A percentile compares a stretch with the other conserved stretches of the same genome.
Conservation (phyloP, 2,888 invertebrate genomes). For the Eremobia ochroleuca region DNA sequence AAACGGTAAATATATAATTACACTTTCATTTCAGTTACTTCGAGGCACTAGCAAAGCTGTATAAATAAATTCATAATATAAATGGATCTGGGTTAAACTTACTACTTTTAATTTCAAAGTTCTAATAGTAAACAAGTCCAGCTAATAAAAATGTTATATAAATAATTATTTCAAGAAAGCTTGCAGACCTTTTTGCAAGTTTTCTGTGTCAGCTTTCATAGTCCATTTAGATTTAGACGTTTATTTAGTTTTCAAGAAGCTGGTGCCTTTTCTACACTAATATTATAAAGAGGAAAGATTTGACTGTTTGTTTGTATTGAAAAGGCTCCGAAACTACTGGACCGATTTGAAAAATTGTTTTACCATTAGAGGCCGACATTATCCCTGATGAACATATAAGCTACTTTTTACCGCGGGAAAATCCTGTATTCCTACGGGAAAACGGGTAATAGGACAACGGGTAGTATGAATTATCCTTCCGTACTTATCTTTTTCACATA, state of each 20-base stretch:
- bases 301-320: too few relatives aligned
- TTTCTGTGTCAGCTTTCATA: background rate
- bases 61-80: slow-evolving; percentile 34
- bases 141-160: slow-evolving; percentile 18
- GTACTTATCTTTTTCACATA: too few relatives aligned
- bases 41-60: slow-evolving; percentile 1
- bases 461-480: too few relatives aligned
- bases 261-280: background rate
- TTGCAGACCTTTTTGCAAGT: background rate
- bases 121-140: background rate
- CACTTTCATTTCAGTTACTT: slow-evolving; percentile 26
- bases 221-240: background rate
- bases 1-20: slow-evolving; percentile 30
- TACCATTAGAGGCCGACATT: too few relatives aligned
- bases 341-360: too few relatives aligned
- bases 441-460: too few relatives aligned
- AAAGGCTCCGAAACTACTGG: too few relatives aligned
- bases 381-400: too few relatives aligned
- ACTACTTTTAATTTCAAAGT: slow-evolving; percentile 18
- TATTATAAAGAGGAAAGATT: too few relatives aligned
- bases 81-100: slow-evolving; percentile 31
- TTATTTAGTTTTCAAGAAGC: background rate
- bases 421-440: too few relatives aligned
- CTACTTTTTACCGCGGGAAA: too few relatives aligned
- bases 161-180: slow-evolving; percentile 13